Evolutionary conservation across 2,888 invertebrate genomes (phyloP).

Genomic region (Octodonta nipae): DNA sequence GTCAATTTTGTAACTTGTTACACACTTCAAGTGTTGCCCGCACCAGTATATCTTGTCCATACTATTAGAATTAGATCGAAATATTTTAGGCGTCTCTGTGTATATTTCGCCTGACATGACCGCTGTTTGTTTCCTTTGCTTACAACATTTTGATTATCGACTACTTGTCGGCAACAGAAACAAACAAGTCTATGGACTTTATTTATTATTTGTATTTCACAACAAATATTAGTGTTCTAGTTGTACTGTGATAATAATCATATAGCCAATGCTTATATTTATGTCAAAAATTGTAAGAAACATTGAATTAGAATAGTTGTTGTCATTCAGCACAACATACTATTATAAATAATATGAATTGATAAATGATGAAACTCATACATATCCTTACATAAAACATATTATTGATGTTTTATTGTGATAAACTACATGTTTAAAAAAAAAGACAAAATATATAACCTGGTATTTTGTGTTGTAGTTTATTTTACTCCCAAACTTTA

Average conservation of each 20-base stretch:
- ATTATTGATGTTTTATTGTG: slow-evolving; percentile 3
- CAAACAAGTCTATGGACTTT: too few relatives aligned
- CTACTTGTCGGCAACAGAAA: too few relatives aligned
- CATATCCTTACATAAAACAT: slow-evolving; percentile 2
- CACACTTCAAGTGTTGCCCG: slow-evolving; percentile 26
- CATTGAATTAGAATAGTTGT: not conserved
- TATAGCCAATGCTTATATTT: slow-evolving; percentile 1
- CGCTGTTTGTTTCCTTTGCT: too few relatives aligned
- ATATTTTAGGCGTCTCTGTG: too few relatives aligned
- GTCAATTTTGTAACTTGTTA: slow-evolving; percentile 3
- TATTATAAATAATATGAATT: not conserved
- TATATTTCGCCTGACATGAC: too few relatives aligned
- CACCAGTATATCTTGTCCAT: slow-evolving; percentile 37
- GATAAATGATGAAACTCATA: not conserved
- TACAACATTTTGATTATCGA: too few relatives aligned
- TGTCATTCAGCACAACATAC: not conserved
- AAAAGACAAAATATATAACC: too few relatives aligned
- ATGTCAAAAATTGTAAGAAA: not conserved
- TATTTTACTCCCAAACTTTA: too few relatives aligned
- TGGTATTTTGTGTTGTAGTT: too few relatives aligned
- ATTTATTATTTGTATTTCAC: not conserved
- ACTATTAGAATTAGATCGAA: slow-evolving; percentile 18
- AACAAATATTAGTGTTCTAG: slow-evolving; percentile 2
- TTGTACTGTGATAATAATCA: slow-evolving; percentile 1
- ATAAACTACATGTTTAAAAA: slow-evolving; percentile 15